phyloP scores from a whole-genome alignment of 35 echinoderm and acorn worm species.

The Apostichopus parvimensis region DNA sequence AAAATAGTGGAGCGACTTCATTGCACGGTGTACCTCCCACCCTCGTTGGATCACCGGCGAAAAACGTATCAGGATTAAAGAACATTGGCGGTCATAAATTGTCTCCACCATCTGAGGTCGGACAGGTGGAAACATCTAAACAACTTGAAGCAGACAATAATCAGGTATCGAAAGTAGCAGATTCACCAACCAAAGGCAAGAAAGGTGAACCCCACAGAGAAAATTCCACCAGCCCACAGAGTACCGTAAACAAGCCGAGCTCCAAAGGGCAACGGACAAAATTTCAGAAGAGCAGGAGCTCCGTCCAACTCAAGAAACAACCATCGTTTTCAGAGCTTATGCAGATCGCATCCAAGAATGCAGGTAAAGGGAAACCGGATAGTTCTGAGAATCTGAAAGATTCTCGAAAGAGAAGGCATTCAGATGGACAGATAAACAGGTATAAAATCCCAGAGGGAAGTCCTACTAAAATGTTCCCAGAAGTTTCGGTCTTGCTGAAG shows the following conservation, averaged over 20 bases:
- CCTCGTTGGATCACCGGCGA: background rate
- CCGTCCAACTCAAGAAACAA: background rate
- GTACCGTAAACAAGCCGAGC: background rate
- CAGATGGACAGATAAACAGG: conserved; percentile 31
- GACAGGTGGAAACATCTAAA: background rate
- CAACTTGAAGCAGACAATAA: background rate
- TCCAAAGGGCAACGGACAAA: background rate
- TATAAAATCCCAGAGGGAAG: background rate
- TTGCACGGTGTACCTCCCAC: background rate
- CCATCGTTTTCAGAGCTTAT: conserved; percentile 19
- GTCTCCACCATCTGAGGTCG: background rate
- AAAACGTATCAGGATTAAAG: background rate
- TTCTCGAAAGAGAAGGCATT: conserved; percentile 24
- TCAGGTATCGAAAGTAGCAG: background rate
- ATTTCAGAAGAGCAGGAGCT: background rate
- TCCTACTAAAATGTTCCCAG: background rate
- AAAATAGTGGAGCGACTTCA: background rate
- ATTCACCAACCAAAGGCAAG: background rate
- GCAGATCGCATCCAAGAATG: background rate
- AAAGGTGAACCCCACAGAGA: background rate
- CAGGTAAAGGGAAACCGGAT: background rate
- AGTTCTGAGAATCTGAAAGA: background rate
- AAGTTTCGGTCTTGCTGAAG: background rate
- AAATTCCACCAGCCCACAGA: background rate
- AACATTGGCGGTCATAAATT: too few relatives aligned